Conservation (phyloP, 2,888 invertebrate genomes). For the Coenonympha glycerion region DNA sequence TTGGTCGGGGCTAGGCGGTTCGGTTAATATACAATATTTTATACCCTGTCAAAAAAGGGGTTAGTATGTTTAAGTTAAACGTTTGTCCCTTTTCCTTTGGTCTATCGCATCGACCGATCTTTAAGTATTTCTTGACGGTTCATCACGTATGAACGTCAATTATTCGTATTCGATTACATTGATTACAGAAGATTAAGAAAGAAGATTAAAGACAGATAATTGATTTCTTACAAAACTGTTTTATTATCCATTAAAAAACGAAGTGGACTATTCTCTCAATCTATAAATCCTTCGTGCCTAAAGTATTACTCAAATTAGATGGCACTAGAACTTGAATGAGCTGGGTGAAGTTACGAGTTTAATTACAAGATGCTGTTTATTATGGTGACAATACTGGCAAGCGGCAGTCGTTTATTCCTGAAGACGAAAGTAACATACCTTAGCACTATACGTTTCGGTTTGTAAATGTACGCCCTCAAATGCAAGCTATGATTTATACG, state of each 20-base stretch:
- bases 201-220: no score
- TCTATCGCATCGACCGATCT: no score
- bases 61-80: background rate
- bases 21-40: constrained; percentile 54
- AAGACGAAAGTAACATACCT: background rate
- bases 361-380: background rate
- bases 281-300: background rate
- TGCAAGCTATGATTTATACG: no score
- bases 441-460: no score
- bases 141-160: no score
- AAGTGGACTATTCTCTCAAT: no score
- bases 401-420: background rate
- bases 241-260: no score
- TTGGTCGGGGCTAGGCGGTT: constrained; percentile 47
- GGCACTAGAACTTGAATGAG: background rate
- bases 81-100: background rate
- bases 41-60: background rate
- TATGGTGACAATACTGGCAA: background rate
- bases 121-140: no score
- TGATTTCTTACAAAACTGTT: no score
- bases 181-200: no score
- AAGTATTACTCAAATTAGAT: background rate
- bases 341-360: background rate
- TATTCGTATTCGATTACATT: no score
- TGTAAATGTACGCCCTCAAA: no score